A percentile compares a stretch with the other conserved stretches of the same genome.
phyloP scores from a whole-genome alignment of 2,888 invertebrate genomes.

The Nebria brevicollis region DNA sequence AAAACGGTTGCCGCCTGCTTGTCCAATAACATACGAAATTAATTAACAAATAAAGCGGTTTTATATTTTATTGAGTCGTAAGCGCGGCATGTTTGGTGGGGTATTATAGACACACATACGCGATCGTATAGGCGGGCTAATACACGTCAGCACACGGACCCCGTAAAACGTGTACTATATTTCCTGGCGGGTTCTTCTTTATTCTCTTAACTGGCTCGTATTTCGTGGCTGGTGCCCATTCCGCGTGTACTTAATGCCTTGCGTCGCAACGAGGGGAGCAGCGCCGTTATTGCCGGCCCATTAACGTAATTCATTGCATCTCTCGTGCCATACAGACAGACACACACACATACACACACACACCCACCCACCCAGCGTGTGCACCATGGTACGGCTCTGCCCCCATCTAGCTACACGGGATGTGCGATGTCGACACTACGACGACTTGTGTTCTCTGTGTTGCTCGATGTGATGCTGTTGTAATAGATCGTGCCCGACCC shows the following conservation, averaged over 20 bases:
- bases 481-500: slow-evolving; percentile 1
- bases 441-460: background rate
- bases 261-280: slow-evolving; percentile 58
- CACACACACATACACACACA: too few relatives aligned
- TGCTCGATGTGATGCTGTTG: background rate
- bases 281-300: slow-evolving; percentile 58
- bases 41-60: slow-evolving; percentile 62
- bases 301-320: slow-evolving; percentile 63
- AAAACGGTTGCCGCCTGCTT: slow-evolving; percentile 44
- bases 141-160: slow-evolving; percentile 60
- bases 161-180: slow-evolving; percentile 61
- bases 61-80: slow-evolving; percentile 59
- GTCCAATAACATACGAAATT: slow-evolving; percentile 60
- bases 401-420: background rate
- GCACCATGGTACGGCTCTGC: background rate
- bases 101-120: background rate
- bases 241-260: slow-evolving; percentile 61
- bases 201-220: slow-evolving; percentile 63
- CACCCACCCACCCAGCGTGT: background rate
- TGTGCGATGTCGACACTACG: background rate
- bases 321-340: background rate
- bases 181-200: slow-evolving; percentile 59
- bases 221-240: slow-evolving; percentile 61
- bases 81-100: slow-evolving; percentile 53
- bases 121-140: slow-evolving; percentile 53